Evolutionary conservation across 2,888 invertebrate species (phyloP).

Genomic region (Rosalia funebris): DNA sequence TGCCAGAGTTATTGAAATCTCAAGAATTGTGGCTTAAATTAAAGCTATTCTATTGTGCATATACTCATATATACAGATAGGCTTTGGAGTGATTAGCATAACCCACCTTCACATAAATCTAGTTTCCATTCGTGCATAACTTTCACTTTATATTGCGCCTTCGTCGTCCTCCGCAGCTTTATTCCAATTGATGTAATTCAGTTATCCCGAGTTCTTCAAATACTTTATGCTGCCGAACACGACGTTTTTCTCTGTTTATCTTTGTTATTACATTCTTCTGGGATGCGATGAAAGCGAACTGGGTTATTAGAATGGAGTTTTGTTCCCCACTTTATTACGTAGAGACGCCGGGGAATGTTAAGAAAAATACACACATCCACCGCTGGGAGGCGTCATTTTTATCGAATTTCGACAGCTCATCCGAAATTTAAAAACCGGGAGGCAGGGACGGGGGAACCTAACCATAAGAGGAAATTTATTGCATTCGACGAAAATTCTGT

Average conservation of each 20-base stretch:
- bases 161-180: background rate
- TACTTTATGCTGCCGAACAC: slow-evolving; percentile 10
- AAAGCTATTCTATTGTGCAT: too few species aligned
- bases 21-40: too few species aligned
- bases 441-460: too few species aligned
- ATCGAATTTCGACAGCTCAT: background rate
- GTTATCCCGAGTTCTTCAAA: slow-evolving; percentile 19
- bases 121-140: background rate
- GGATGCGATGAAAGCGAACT: slow-evolving; percentile 17
- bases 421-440: background rate
- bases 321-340: slow-evolving; percentile 8
- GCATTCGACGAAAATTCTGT: too few species aligned
- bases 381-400: background rate
- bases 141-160: background rate
- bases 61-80: too few species aligned
- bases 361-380: background rate
- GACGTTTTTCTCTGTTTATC: slow-evolving; percentile 25
- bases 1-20: too few species aligned
- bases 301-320: slow-evolving; percentile 4
- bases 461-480: too few species aligned
- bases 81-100: too few species aligned
- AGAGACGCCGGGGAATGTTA: background rate
- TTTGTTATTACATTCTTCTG: slow-evolving; percentile 23
- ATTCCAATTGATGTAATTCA: slow-evolving; percentile 24
- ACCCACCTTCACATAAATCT: too few species aligned